Evolutionary conservation across 1,140 invertebrate species (phyloP).

Genomic region (Leptonema lineaticorne): DNA sequence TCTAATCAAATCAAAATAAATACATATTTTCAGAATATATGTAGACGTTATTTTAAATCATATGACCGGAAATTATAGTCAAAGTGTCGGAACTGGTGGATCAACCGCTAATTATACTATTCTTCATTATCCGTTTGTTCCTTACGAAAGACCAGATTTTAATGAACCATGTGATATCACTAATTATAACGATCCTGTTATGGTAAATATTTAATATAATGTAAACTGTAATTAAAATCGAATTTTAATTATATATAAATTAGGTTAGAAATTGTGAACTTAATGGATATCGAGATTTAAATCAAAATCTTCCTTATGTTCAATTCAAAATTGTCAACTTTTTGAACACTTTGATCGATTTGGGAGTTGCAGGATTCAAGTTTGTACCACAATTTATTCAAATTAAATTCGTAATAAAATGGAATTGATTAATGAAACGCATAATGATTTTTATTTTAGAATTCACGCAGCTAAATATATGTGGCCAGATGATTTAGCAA

Average conservation of each 20-base stretch:
- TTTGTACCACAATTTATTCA: no score
- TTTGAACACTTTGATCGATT: slow-evolving; percentile 69
- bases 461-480: slow-evolving; percentile 79
- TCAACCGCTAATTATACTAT: slow-evolving; percentile 47
- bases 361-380: slow-evolving; percentile 82
- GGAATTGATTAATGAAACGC: neutral
- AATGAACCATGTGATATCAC: slow-evolving; percentile 54
- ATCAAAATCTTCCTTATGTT: slow-evolving; percentile 66
- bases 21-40: slow-evolving; percentile 58
- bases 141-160: slow-evolving; percentile 49
- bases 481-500: slow-evolving; percentile 71
- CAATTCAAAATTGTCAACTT: slow-evolving; percentile 66
- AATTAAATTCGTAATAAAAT: neutral
- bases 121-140: slow-evolving; percentile 51
- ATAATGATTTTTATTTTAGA: slow-evolving; percentile 45
- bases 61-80: slow-evolving; percentile 59
- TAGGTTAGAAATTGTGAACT: slow-evolving; percentile 73
- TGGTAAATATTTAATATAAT: no score
- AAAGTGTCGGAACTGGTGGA: slow-evolving; percentile 57
- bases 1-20: slow-evolving; percentile 15
- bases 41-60: slow-evolving; percentile 75
- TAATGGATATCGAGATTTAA: slow-evolving; percentile 71
- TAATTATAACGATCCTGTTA: slow-evolving; percentile 52
- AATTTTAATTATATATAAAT: no score
- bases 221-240: no score